Conservation (phyloP, 2,113 vertebrate genomes). For the Barbus barbus region DNA sequence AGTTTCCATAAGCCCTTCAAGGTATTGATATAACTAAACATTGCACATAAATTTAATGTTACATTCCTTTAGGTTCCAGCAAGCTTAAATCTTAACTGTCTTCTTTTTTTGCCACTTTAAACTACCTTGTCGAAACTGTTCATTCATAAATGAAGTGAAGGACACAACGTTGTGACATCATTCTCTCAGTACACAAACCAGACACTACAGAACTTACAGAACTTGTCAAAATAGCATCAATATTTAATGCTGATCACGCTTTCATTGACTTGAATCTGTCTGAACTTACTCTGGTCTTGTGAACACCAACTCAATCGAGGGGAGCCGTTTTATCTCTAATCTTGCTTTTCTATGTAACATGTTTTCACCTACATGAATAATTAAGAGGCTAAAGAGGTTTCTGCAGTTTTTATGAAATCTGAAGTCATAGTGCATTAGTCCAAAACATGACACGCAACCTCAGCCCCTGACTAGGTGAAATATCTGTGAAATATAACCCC, state of each 20-base stretch:
- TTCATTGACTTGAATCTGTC: not conserved
- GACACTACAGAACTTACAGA: not conserved
- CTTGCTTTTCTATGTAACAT: slow-evolving; percentile 43
- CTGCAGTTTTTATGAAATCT: slow-evolving; percentile 52
- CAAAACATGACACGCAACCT: slow-evolving; percentile 40
- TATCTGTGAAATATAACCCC: slow-evolving; percentile 10
- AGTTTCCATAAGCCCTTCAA: no score
- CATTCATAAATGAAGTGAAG: not conserved
- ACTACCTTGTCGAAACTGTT: not conserved
- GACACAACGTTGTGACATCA: not conserved
- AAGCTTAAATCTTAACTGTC: not conserved
- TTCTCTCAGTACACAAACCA: not conserved
- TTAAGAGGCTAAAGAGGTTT: slow-evolving; percentile 44
- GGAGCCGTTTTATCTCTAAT: slow-evolving; percentile 42
- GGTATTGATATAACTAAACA: no score
- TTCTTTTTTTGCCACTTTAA: not conserved
- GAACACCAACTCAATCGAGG: no score
- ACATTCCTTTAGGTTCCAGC: not conserved
- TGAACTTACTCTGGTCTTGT: not conserved
- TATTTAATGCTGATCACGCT: not conserved
- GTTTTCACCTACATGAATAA: slow-evolving; percentile 47
- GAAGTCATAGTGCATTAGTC: slow-evolving; percentile 53
- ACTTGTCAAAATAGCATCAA: slow-evolving; percentile 24
- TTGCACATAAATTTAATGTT: not conserved
- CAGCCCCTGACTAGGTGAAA: slow-evolving; percentile 20